Evolutionary conservation across 2,113 vertebrate species (phyloP).

Genomic region (Nematolebias whitei): DNA sequence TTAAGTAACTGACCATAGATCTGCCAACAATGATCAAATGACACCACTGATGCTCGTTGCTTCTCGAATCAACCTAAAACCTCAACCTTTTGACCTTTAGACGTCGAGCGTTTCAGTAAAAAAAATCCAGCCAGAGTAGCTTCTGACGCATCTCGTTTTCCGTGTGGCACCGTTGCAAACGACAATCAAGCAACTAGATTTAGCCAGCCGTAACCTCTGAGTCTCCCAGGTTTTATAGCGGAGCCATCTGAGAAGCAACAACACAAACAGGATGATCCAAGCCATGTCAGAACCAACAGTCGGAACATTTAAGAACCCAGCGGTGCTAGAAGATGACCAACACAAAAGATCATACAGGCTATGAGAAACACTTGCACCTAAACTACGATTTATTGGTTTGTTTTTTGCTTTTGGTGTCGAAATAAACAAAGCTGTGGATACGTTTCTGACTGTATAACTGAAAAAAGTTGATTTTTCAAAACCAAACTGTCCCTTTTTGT

Average conservation of each 20-base stretch:
- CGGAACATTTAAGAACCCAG: background rate
- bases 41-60: background rate
- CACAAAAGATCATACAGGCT: background rate
- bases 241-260: background rate
- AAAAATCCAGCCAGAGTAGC: background rate
- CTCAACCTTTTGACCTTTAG: background rate
- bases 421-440: background rate
- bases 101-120: background rate
- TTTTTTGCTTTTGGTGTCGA: slow-evolving; percentile 7
- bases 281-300: slow-evolving; percentile 4
- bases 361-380: background rate
- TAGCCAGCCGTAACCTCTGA: background rate
- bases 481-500: background rate
- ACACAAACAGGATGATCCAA: background rate
- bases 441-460: background rate
- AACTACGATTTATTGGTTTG: background rate
- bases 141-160: background rate
- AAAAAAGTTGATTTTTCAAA: background rate
- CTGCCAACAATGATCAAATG: background rate
- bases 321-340: background rate
- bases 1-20: background rate
- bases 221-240: background rate
- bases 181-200: slow-evolving; percentile 17
- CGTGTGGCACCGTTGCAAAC: slow-evolving; percentile 4
- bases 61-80: too few relatives aligned